phyloP scores from a whole-genome alignment of 2,888 invertebrate genomes.

The Silvanus unidentatus region DNA sequence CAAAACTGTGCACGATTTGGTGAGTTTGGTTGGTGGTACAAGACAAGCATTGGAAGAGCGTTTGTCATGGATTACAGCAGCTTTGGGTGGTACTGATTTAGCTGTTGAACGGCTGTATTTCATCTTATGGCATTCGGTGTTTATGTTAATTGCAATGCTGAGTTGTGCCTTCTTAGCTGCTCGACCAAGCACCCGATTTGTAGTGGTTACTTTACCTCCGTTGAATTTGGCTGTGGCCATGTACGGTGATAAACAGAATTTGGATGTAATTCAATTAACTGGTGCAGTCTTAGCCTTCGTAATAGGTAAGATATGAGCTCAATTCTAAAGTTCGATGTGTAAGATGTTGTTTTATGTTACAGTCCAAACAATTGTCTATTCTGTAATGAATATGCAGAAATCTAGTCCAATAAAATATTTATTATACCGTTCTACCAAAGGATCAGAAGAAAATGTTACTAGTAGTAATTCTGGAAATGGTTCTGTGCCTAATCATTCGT shows the following conservation, averaged over 20 bases:
- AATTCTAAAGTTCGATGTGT: slow-evolving; percentile 4
- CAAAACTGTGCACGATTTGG: slow-evolving; percentile 46
- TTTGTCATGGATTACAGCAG: slow-evolving; percentile 37
- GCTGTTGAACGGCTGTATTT: slow-evolving; percentile 40
- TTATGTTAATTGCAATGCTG: slow-evolving; percentile 40
- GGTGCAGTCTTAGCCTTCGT: slow-evolving; percentile 25
- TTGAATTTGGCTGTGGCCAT: slow-evolving; percentile 38
- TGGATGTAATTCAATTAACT: slow-evolving; percentile 29
- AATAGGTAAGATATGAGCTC: slow-evolving; percentile 15
- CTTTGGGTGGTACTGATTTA: slow-evolving; percentile 43
- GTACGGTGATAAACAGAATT: slow-evolving; percentile 28
- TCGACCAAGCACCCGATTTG: slow-evolving; percentile 30
- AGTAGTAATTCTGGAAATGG: too few relatives aligned
- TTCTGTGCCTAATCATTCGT: too few relatives aligned
- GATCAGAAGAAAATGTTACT: too few relatives aligned
- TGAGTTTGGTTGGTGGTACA: slow-evolving; percentile 37
- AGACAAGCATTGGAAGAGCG: slow-evolving; percentile 39
- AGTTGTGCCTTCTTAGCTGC: slow-evolving; percentile 41
- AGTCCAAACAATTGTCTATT: too few relatives aligned
- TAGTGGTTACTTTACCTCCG: slow-evolving; percentile 36
- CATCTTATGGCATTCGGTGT: slow-evolving; percentile 38
- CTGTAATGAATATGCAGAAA: too few relatives aligned
- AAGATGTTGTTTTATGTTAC: slow-evolving; percentile 3
- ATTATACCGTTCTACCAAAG: too few relatives aligned
- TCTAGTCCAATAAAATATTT: too few relatives aligned